Evolutionary conservation across 1,140 invertebrate genomes (phyloP), one percentile per base, ranked within the genome.

Genomic region (Heterodera schachtii): DNA sequence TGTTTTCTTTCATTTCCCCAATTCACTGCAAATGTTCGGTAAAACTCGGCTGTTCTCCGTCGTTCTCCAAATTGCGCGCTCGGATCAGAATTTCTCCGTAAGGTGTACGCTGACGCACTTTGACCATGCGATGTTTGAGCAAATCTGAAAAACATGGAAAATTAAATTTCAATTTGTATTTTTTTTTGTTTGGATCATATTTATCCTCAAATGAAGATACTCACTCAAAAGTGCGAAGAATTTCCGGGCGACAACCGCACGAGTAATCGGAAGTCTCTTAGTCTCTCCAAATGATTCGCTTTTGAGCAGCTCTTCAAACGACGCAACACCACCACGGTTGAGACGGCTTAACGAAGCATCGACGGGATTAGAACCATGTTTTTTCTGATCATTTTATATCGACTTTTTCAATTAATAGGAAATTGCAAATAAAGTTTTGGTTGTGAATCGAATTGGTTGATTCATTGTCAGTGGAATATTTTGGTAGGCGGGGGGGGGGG

Each of bases 191-290:
- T 13, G 19, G 57, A 31, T 31, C 49, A 52, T 52, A 52, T 8
- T 1, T 52, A 31, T 31, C 31, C 31, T 31, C 31, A 8, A 11
- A 75, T 57, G 44, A 57, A 75, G 41, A 76, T 43, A 52, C 73
- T 76, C 66, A 76, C 75, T 76, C 19, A 76, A 76, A 44, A 76
- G n/a, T 64, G 75, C 66, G 46, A 76, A 76, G 75, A 76, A 76
- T 76, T 76, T 76, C 13, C 75, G 75, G 6, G 75, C 75, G 8
- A 49, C 75, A 49, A 7, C 16, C 43, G 57, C 66, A 7, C 75
- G 75, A 19, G 57, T 66, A 49, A 52, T 19, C 43, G 52, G 11
- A 6, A 9, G 7, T 0, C 57, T 31, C 57, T 66, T 66, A 44
- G 19, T 57, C n/a, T 76, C 49, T 9, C 46, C 57, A 19, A 64